A percentile compares a stretch with the other conserved stretches of the same genome.
Evolutionary conservation across 2,113 vertebrate genomes (phyloP).

Genomic region (Prietella phreatophila): DNA sequence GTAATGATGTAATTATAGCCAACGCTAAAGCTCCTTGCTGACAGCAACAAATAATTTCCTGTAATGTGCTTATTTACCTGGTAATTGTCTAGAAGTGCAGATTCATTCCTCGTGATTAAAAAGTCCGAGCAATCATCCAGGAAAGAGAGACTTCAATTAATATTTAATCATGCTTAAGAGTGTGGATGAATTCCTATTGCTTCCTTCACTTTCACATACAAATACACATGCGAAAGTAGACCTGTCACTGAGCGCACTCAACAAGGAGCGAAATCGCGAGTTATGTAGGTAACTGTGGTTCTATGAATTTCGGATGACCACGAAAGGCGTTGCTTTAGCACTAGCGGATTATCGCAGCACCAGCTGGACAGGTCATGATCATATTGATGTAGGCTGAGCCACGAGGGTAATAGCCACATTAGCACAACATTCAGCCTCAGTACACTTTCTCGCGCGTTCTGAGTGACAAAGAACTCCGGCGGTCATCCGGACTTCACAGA

Average conservation of each 20-base stretch:
- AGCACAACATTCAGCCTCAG: too few species aligned
- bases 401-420: too few species aligned
- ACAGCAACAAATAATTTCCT: slow-evolving; percentile 19
- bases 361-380: too few species aligned
- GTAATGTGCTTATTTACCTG: slow-evolving; percentile 34
- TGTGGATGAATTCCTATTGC: slow-evolving; percentile 7
- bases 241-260: slow-evolving; percentile 8
- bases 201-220: background rate
- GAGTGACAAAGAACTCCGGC: too few species aligned
- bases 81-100: slow-evolving; percentile 21
- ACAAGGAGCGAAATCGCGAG: background rate
- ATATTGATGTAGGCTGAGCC: too few species aligned
- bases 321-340: too few species aligned
- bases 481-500: too few species aligned
- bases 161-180: background rate
- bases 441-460: too few species aligned
- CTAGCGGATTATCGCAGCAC: too few species aligned
- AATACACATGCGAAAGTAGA: background rate
- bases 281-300: too few species aligned
- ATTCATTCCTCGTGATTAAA: background rate
- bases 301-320: too few species aligned
- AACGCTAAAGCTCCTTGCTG: slow-evolving; percentile 14
- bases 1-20: slow-evolving; percentile 37
- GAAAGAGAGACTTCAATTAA: slow-evolving; percentile 13
- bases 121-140: slow-evolving; percentile 10